These are phyloP conservation scores for Pygocentrus nattereri DNA, from an alignment of 2,797 vertebrate species.

Conservation along the genomic window DNA sequence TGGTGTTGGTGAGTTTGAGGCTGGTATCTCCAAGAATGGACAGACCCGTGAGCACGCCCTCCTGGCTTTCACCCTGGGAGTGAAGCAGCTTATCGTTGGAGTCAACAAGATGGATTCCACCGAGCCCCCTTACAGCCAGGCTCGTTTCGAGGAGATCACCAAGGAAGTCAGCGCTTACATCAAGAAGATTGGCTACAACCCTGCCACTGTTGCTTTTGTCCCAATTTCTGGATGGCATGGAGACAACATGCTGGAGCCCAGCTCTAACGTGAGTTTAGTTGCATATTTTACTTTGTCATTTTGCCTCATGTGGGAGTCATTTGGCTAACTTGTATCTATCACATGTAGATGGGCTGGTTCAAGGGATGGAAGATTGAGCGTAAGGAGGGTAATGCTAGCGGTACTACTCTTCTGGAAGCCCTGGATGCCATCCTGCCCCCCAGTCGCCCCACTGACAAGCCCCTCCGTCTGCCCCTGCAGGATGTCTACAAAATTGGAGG, in stretches of 20 bases:
- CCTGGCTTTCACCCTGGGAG: constrained; percentile 81
- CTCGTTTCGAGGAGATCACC: constrained; percentile 81
- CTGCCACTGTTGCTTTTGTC: constrained; percentile 76
- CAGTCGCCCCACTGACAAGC: constrained; percentile 64
- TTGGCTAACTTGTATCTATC: neutral
- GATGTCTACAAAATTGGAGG: constrained; percentile 75
- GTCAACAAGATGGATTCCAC: constrained; percentile 88
- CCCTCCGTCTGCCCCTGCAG: constrained; percentile 70
- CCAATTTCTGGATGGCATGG: constrained; percentile 75
- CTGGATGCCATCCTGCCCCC: constrained; percentile 72
- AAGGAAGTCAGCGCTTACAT: constrained; percentile 85
- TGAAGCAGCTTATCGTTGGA: constrained; percentile 82
- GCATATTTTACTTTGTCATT: too few relatives aligned
- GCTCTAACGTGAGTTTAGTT: constrained; percentile 62
- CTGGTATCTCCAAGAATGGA: constrained; percentile 84
- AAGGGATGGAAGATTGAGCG: constrained; percentile 73
- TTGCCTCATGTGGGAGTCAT: accelerated
- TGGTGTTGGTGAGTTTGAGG: constrained; percentile 83
- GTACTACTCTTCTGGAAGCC: constrained; percentile 67
- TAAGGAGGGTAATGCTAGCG: constrained; percentile 66
- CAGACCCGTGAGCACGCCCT: constrained; percentile 85
- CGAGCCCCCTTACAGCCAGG: constrained; percentile 82
- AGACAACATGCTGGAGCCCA: constrained; percentile 74
- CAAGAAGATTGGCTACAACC: constrained; percentile 87
- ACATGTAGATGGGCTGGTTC: constrained; percentile 72